phyloP scores from a whole-genome alignment of 2,113 vertebrate genomes.

The Paradisaea rubra region DNA sequence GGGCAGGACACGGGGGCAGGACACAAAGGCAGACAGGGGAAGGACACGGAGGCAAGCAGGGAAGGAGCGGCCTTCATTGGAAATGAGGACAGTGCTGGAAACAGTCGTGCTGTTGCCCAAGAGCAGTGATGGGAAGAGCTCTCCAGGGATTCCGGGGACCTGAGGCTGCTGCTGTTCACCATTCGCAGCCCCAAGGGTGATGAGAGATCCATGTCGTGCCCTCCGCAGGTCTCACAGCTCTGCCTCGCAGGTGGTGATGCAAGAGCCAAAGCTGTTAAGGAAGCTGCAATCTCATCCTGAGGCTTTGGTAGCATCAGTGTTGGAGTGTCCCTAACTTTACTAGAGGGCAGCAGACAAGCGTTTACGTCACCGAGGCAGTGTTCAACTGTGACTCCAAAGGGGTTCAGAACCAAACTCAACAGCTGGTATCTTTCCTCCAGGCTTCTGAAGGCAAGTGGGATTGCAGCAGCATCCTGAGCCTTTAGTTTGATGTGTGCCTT shows the following conservation, averaged over 20 bases:
- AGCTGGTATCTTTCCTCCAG: background rate
- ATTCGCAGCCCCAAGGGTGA: background rate
- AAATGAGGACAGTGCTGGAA: background rate
- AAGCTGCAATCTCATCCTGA: background rate
- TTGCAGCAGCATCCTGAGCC: background rate
- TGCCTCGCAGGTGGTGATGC: background rate
- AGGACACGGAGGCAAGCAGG: background rate
- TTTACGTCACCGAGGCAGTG: rapidly evolving
- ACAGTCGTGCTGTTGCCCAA: background rate
- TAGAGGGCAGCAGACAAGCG: background rate
- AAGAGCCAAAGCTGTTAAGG: background rate
- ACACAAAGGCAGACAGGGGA: no score
- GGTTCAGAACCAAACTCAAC: background rate
- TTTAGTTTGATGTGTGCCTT: background rate
- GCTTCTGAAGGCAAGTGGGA: background rate
- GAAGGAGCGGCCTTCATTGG: background rate
- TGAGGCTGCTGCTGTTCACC: background rate
- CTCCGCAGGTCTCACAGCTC: background rate
- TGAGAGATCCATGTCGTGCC: background rate
- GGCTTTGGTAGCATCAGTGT: background rate
- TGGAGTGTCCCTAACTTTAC: background rate
- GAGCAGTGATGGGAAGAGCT: background rate
- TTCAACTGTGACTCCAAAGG: background rate
- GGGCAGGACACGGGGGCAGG: background rate
- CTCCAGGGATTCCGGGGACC: background rate